Evolutionary conservation across 2,888 invertebrate genomes (phyloP).

Genomic region (Parnassius glacialis): DNA sequence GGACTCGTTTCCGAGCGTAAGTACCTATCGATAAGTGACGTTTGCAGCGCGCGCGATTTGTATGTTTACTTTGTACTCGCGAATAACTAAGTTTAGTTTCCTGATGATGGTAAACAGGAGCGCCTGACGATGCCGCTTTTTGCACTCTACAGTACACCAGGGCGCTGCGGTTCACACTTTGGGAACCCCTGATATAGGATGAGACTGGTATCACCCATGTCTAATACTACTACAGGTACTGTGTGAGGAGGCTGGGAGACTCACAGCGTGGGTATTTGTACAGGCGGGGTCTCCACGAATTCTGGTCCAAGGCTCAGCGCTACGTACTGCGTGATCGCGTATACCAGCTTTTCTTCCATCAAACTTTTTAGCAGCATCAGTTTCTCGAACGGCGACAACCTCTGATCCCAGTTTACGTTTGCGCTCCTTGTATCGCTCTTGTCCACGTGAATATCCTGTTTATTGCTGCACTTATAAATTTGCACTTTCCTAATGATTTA

Average conservation of each 20-base stretch:
- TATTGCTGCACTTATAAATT: not conserved
- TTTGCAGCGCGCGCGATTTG: too few species aligned
- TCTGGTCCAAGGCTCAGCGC: slow-evolving; percentile 86
- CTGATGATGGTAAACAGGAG: too few species aligned
- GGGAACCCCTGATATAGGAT: too few species aligned
- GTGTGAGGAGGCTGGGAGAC: slow-evolving; percentile 36
- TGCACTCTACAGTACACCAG: too few species aligned
- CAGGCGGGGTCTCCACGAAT: slow-evolving; percentile 91
- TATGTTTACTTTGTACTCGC: too few species aligned
- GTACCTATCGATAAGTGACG: too few species aligned
- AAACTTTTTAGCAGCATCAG: slow-evolving; percentile 89
- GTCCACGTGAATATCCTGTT: slow-evolving; percentile 81
- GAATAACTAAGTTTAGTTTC: too few species aligned
- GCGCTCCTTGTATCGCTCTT: slow-evolving; percentile 49
- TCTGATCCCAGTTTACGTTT: slow-evolving; percentile 81
- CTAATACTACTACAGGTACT: slow-evolving; percentile 45
- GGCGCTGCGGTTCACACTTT: too few species aligned
- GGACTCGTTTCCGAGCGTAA: too few species aligned
- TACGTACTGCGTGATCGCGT: slow-evolving; percentile 91
- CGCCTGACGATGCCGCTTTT: too few species aligned
- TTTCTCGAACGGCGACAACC: slow-evolving; percentile 87
- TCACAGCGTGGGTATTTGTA: slow-evolving; percentile 84
- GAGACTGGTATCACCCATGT: too few species aligned
- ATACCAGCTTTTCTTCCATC: slow-evolving; percentile 89
- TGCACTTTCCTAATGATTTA: not conserved